A percentile compares a stretch with the other conserved stretches of the same genome.
Evolutionary conservation across 2,888 invertebrate species (phyloP).

Genomic region (Corythucha ciliata): DNA sequence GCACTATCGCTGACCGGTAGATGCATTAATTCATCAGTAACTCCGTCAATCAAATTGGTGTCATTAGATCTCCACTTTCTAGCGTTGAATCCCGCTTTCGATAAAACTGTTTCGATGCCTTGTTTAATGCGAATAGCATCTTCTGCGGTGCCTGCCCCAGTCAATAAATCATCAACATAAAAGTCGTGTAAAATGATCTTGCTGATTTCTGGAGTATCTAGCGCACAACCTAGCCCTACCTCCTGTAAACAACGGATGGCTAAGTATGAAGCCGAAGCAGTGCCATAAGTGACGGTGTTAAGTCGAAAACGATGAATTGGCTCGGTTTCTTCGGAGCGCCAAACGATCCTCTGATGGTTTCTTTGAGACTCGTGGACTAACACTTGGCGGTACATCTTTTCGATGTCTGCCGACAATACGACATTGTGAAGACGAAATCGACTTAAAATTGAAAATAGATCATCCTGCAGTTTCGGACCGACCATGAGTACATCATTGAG

Average conservation of each 20-base stretch:
- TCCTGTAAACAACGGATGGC: background rate
- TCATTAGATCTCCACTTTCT: too few species aligned
- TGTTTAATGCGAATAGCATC: too few species aligned
- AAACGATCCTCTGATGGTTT: constrained; percentile 33
- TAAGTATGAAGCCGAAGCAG: constrained; percentile 30
- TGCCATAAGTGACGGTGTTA: constrained; percentile 34
- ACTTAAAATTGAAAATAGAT: constrained; percentile 19
- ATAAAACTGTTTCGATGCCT: too few species aligned
- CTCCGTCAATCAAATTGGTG: too few species aligned
- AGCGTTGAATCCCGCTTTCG: too few species aligned
- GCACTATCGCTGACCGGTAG: too few species aligned
- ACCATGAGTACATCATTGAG: constrained; percentile 22
- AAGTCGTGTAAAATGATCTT: too few species aligned
- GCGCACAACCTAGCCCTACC: background rate
- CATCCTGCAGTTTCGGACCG: constrained; percentile 24
- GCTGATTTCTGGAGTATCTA: background rate
- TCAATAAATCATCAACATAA: background rate
- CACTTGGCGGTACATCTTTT: constrained; percentile 36
- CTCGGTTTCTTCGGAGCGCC: constrained; percentile 28
- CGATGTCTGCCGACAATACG: constrained; percentile 33
- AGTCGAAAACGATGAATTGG: constrained; percentile 27
- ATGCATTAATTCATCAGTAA: too few species aligned
- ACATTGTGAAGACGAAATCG: constrained; percentile 15
- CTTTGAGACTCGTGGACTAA: constrained; percentile 22
- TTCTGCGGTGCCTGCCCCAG: too few species aligned